Conservation (phyloP, 2,113 vertebrate genomes). For the Rhinopithecus roxellana region DNA sequence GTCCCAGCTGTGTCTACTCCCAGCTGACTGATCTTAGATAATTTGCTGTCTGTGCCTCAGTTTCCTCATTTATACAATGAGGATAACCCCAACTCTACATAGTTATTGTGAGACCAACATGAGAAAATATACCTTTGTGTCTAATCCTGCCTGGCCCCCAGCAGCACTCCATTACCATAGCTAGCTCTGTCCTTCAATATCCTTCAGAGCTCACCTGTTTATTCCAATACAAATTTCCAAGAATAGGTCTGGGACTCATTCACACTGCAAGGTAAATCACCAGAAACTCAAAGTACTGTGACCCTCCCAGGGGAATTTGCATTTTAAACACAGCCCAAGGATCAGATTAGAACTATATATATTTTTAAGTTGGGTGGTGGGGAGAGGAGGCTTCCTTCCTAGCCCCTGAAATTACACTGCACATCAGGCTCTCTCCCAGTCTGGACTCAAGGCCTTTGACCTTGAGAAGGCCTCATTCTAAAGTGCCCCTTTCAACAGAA, state of each 20-base stretch:
- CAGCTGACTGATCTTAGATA: neutral
- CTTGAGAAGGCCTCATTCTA: neutral
- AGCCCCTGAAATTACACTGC: neutral
- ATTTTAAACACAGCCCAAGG: neutral
- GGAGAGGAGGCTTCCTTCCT: neutral
- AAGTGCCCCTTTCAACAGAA: neutral
- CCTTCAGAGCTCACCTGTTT: neutral
- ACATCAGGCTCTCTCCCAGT: neutral
- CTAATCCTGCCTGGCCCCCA: neutral
- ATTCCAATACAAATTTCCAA: neutral
- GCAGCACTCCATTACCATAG: neutral
- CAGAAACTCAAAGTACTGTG: neutral
- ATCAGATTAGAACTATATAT: neutral
- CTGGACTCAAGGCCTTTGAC: neutral
- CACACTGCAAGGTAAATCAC: neutral
- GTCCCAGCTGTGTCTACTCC: neutral
- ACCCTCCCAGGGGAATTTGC: neutral
- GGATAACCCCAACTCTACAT: neutral
- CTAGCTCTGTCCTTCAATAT: neutral
- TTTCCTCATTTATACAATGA: neutral
- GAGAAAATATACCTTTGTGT: neutral
- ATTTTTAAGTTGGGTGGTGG: neutral
- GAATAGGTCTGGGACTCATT: neutral
- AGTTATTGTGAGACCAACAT: neutral
- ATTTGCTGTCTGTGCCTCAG: neutral